Conservation (phyloP, 2,797 vertebrate species). For the Amniataba percoides region DNA sequence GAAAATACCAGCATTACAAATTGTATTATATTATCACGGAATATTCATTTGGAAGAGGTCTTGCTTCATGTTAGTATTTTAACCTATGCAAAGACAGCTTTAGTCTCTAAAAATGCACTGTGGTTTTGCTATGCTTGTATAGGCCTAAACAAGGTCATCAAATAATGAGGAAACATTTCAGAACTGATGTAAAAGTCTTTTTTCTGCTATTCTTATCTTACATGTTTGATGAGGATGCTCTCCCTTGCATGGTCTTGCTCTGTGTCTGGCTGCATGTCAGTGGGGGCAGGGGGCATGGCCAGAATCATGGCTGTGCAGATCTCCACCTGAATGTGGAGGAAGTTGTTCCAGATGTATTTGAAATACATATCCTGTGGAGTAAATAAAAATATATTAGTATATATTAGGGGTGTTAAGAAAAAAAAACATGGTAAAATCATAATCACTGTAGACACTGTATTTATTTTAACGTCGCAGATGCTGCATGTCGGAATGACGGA, state of each 20-base stretch:
- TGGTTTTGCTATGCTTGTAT: too few species aligned
- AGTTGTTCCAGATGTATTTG: constrained; percentile 99
- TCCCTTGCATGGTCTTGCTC: constrained; percentile 88
- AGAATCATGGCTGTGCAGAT: constrained; percentile 97
- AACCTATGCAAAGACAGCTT: neutral
- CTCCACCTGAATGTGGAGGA: constrained; percentile 98
- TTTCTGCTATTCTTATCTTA: constrained; percentile 76
- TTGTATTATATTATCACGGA: neutral
- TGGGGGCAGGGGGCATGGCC: constrained; percentile 91
- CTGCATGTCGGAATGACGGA: too few species aligned
- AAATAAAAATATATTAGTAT: constrained; percentile 7
- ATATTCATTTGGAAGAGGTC: neutral
- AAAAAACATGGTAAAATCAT: too few species aligned
- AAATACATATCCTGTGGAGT: constrained; percentile 96
- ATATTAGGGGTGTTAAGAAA: too few species aligned
- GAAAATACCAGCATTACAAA: too few species aligned
- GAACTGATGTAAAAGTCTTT: neutral
- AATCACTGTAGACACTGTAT: too few species aligned
- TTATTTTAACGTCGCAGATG: too few species aligned
- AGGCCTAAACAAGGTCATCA: too few species aligned
- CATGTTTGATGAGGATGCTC: constrained; percentile 94
- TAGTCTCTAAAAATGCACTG: neutral
- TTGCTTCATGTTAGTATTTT: neutral
- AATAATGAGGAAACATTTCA: neutral
- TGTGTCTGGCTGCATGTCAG: constrained; percentile 85